Conservation (phyloP, 1,140 invertebrate species). For the Diorhabda sublineata region DNA sequence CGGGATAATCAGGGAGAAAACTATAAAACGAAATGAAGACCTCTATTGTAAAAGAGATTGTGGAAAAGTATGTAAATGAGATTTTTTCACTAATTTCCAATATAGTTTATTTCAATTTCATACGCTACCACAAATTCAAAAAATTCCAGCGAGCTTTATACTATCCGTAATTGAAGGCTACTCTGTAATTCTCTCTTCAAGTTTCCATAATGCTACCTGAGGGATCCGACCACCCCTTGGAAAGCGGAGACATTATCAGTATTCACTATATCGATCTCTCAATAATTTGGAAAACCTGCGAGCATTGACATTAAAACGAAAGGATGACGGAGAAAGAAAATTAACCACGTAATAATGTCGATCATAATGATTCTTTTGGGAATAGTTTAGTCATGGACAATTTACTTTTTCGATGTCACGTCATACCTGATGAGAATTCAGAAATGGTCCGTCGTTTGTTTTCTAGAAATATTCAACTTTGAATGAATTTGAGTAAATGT, state of each 20-base stretch:
- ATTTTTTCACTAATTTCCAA: no score
- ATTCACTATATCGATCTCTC: constrained; percentile 2
- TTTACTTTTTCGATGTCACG: constrained; percentile 24
- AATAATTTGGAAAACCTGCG: constrained; percentile 2
- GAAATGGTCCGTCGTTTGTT: not conserved
- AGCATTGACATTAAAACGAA: constrained; percentile 26
- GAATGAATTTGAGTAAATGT: no score
- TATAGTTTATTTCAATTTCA: no score
- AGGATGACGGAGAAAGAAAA: constrained; percentile 25
- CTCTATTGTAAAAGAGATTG: no score
- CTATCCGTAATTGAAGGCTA: no score
- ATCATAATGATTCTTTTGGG: constrained; percentile 28
- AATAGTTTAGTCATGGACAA: constrained; percentile 24
- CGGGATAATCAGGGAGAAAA: no score
- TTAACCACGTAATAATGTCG: constrained; percentile 31
- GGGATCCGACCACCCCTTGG: not conserved
- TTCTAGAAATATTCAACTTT: not conserved
- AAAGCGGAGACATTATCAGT: not conserved
- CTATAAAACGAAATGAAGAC: no score
- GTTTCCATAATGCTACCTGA: no score
- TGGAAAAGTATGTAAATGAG: no score
- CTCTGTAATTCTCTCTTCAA: no score
- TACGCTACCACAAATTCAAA: no score
- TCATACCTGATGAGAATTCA: constrained; percentile 27
- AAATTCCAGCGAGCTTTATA: no score